phyloP scores from a whole-genome alignment of 2,797 vertebrate species.

The Varecia variegata region DNA sequence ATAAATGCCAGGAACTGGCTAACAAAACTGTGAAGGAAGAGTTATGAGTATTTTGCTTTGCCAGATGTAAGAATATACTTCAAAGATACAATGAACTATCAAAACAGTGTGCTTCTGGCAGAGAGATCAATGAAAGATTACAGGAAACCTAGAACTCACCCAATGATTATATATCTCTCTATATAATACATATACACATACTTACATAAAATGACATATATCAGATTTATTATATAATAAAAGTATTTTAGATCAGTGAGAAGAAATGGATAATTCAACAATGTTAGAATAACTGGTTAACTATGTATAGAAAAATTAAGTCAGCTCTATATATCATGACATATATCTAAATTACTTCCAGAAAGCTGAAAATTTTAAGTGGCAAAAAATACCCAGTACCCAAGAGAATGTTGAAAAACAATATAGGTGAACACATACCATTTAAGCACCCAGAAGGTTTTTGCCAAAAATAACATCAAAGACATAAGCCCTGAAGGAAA shows the following conservation, averaged over 20 bases:
- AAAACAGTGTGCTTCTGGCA: background rate
- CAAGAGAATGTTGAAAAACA: background rate
- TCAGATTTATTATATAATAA: background rate
- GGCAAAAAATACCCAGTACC: background rate
- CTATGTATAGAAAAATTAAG: constrained; percentile 12
- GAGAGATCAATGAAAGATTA: background rate
- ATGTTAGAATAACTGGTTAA: background rate
- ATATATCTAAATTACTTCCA: constrained; percentile 8
- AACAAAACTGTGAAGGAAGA: background rate
- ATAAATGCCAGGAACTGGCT: background rate
- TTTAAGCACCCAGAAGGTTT: background rate
- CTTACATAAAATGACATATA: background rate
- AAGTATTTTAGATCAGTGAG: background rate
- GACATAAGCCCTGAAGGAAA: background rate
- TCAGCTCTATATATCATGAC: background rate
- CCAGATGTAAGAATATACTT: background rate
- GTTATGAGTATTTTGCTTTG: background rate
- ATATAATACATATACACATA: background rate
- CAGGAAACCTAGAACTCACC: background rate
- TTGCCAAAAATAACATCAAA: constrained; percentile 38
- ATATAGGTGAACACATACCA: background rate
- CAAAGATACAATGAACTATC: background rate
- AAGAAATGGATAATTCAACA: background rate
- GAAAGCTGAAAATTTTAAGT: constrained; percentile 15
- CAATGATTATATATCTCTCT: background rate